Evolutionary conservation across 2,113 vertebrate genomes (phyloP).

Genomic region (Anolis sagrei): DNA sequence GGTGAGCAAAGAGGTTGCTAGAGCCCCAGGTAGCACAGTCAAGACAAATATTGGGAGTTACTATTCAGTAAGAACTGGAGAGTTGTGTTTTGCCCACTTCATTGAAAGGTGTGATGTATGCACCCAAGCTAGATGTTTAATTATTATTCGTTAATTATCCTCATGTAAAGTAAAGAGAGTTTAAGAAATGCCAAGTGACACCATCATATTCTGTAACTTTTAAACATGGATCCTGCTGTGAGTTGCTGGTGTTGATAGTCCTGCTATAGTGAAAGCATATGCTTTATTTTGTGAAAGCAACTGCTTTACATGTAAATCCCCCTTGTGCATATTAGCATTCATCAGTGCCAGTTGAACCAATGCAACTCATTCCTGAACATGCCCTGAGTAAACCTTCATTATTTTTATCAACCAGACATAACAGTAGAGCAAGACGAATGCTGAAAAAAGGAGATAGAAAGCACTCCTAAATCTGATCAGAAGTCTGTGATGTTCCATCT

Average conservation of each 20-base stretch:
- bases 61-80: too few species aligned
- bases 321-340: not conserved
- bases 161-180: not conserved
- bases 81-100: too few species aligned
- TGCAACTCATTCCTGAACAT: not conserved
- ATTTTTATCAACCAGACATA: not conserved
- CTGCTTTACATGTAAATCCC: not conserved
- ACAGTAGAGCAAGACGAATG: not conserved
- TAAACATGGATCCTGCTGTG: not conserved
- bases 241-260: not conserved
- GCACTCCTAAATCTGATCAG: not conserved
- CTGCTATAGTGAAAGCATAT: not conserved
- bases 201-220: not conserved
- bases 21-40: too few species aligned
- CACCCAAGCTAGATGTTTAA: not conserved
- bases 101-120: not conserved
- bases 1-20: too few species aligned
- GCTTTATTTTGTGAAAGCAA: not conserved
- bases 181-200: not conserved
- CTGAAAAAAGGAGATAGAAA: not conserved
- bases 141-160: not conserved
- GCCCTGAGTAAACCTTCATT: not conserved
- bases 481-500: not conserved
- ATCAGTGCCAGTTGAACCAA: not conserved
- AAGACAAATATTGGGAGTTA: too few species aligned